Evolutionary conservation across 2,797 vertebrate genomes (phyloP), one percentile per base, ranked within the genome.

Genomic region (Pantherophis alleghaniensis): DNA sequence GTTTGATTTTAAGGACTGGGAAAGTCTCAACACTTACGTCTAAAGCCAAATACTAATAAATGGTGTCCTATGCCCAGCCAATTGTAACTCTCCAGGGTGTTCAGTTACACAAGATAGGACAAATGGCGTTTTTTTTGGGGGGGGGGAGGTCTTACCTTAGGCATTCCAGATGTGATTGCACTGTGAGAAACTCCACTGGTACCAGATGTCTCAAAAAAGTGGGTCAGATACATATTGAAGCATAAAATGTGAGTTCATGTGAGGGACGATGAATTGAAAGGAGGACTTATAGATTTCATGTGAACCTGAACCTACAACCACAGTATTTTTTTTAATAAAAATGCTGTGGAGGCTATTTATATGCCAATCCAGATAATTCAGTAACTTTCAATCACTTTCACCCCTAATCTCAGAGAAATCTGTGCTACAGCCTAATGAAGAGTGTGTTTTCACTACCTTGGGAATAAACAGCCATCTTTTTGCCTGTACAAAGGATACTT

Each of bases 381-480:
- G 2, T 83, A 91, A 56, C 32, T 88, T 12, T 60, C 37, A 79
- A 79, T 79, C 53, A 10, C 18, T 59, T 66, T 94, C 2, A 9
- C 0, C 2, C 90, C 83, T 92, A 24, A 69, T 86, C 22, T 79
- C 97, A 99, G 99, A 99, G 95, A 99, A 99, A 95, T 98, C 98
- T 0, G 98, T 99, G 95, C 98, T 99, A 69, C 98, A 99, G 90
- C 99, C 99, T 5, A 99, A 98, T 1, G 99, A 99, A 63, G 99
- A 99, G 96, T 99, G 99, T 0, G 99, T 99, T 90, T 99, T 99
- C 97, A 99, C 99, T 96, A 99, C 99, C 0, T 97, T 99, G 97
- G 99, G 99, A 2, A 98, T 99, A 97, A 99, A 99, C 98, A 99
- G 99, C 59, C 99, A 99, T 97, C 98, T 99, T 95, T 99, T 99